phyloP scores from a whole-genome alignment of 1,140 invertebrate genomes.

The Lanistes nyassanus region DNA sequence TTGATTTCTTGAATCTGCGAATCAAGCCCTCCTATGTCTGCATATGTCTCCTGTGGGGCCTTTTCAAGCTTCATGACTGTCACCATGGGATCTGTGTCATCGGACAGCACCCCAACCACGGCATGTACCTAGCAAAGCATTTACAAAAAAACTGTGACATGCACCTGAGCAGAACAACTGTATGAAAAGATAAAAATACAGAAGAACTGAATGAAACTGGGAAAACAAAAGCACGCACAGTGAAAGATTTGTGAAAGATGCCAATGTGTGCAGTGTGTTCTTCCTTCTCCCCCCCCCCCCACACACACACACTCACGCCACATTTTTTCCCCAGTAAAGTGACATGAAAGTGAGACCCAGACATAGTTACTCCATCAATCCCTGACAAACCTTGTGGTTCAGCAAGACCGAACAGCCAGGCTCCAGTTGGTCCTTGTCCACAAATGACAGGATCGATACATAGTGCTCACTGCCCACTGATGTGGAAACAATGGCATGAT shows the following conservation, averaged over 20 bases:
- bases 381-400: constrained; percentile 89
- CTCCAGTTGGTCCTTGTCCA: constrained; percentile 99
- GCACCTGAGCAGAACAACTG: too few species aligned
- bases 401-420: constrained; percentile 98
- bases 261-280: too few species aligned
- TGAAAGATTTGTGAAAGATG: too few species aligned
- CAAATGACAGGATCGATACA: constrained; percentile 98
- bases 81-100: constrained; percentile 99
- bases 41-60: constrained; percentile 99
- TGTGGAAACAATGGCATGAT: constrained; percentile 99
- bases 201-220: too few species aligned
- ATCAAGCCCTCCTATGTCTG: constrained; percentile 99
- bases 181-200: too few species aligned
- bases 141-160: too few species aligned
- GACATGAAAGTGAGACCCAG: neutral
- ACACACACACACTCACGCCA: neutral
- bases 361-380: neutral
- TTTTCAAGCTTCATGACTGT: constrained; percentile 99
- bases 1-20: constrained; percentile 99
- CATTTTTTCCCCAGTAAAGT: neutral
- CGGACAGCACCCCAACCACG: constrained; percentile 96
- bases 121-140: constrained; percentile 86
- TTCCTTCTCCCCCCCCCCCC: too few species aligned
- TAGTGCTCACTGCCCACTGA: constrained; percentile 99
- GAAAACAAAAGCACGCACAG: too few species aligned